Conservation (phyloP, 2,888 invertebrate species). For the Crematogaster levior region DNA sequence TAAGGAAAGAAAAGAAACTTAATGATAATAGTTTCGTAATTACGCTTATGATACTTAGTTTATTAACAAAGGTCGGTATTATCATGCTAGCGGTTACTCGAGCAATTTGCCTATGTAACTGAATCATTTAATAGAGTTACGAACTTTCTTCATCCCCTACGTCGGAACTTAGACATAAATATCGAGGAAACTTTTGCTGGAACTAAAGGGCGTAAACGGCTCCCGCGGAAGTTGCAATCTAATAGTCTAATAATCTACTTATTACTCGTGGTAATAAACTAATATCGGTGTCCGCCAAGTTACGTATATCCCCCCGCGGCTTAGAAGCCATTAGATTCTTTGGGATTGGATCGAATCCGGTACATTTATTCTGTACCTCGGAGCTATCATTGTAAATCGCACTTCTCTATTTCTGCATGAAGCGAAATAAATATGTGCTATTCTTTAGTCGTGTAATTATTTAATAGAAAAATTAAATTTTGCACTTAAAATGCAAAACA, state of each 20-base stretch:
- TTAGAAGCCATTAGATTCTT: conserved; percentile 48
- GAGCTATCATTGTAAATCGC: conserved; percentile 4
- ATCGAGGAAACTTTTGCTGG: conserved; percentile 55
- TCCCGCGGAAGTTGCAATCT: conserved; percentile 49
- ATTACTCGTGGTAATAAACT: conserved; percentile 56
- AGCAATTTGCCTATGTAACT: conserved; percentile 51
- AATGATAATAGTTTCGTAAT: conserved; percentile 33
- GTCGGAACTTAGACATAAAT: conserved; percentile 47
- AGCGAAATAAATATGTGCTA: background rate
- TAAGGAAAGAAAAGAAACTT: conserved; percentile 23
- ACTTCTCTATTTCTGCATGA: background rate
- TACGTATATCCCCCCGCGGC: conserved; percentile 43
- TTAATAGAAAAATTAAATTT: conserved; percentile 9
- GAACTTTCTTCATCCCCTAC: conserved; percentile 43
- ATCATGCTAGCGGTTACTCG: conserved; percentile 42
- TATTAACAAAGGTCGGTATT: conserved; percentile 50
- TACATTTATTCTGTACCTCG: conserved; percentile 7
- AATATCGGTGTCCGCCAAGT: conserved; percentile 59
- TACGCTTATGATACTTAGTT: conserved; percentile 45
- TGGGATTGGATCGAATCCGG: conserved; percentile 25
- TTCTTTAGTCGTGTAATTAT: background rate
- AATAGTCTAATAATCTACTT: conserved; percentile 64
- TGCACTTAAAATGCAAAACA: background rate
- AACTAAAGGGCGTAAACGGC: conserved; percentile 51
- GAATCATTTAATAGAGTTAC: conserved; percentile 51